Percentiles rank a stretch among this genome's conserved stretches.
Conservation (phyloP, 2,888 invertebrate species). For the Bugulina stolonifera region DNA sequence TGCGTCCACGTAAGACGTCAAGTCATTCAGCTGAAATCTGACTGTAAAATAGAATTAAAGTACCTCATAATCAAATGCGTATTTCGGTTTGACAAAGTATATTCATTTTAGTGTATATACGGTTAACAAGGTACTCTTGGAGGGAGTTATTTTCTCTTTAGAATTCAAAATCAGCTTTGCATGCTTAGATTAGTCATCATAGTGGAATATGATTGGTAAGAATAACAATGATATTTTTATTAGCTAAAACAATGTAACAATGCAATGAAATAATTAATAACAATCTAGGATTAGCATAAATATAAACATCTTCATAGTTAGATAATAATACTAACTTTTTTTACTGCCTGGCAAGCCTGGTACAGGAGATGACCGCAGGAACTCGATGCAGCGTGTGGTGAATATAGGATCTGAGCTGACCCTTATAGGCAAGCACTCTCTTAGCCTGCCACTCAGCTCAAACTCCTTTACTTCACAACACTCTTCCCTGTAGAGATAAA, state of each 20-base stretch:
- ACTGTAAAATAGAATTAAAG: background rate
- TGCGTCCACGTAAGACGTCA: slow-evolving; percentile 17
- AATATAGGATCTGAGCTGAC: background rate
- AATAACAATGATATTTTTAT: too few relatives aligned
- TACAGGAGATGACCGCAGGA: slow-evolving; percentile 25
- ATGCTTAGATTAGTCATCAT: background rate
- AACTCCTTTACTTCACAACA: background rate
- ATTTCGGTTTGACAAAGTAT: too few relatives aligned
- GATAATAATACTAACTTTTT: background rate
- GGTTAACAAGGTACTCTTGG: too few relatives aligned
- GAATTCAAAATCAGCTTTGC: background rate
- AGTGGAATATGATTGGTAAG: too few relatives aligned
- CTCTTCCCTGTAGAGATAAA: background rate
- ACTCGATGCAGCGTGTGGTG: slow-evolving; percentile 6
- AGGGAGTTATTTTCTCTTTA: too few relatives aligned
- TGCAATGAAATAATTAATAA: too few relatives aligned
- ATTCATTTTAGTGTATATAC: too few relatives aligned
- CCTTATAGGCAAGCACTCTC: slow-evolving; percentile 6
- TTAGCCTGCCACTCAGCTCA: background rate
- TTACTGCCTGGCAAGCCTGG: background rate
- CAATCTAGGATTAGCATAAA: too few relatives aligned
- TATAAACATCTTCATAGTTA: too few relatives aligned
- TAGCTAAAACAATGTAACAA: too few relatives aligned
- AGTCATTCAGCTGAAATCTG: slow-evolving; percentile 21
- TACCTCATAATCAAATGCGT: too few relatives aligned